Conservation (phyloP, 37 sponge, comb jelly and placozoan species). For the Axinella damicornis region DNA sequence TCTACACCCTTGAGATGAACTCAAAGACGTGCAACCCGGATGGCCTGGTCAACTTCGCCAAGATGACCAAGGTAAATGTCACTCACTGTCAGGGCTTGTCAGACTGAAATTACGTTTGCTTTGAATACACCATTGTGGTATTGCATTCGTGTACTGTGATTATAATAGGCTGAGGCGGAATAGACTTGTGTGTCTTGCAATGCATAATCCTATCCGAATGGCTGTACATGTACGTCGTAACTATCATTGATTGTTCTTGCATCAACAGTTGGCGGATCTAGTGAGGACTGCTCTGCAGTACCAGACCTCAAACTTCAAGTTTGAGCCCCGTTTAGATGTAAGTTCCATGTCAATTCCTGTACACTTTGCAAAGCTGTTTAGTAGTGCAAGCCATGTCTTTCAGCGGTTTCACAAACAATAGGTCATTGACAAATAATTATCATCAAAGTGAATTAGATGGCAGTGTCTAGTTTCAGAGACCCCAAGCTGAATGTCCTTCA, state of each 20-base stretch:
- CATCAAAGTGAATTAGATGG: not conserved
- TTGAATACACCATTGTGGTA: not conserved
- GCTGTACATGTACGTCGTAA: too few relatives aligned
- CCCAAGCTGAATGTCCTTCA: too few relatives aligned
- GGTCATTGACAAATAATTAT: not conserved
- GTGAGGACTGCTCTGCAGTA: constrained; percentile 47
- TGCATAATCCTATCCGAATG: too few relatives aligned
- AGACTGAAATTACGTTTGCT: not conserved
- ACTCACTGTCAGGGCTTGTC: not conserved
- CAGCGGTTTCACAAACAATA: not conserved
- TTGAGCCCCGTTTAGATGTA: constrained; percentile 69
- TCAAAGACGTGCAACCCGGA: constrained; percentile 74
- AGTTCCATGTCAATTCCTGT: too few relatives aligned
- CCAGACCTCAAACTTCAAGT: constrained; percentile 30
- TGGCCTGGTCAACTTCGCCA: constrained; percentile 91
- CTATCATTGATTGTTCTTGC: not conserved
- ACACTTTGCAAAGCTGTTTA: too few relatives aligned
- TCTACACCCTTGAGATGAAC: constrained; percentile 75
- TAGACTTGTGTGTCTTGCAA: too few relatives aligned
- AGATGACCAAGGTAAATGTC: constrained; percentile 74
- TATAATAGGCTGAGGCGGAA: not conserved
- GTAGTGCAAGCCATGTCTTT: not conserved
- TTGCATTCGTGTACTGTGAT: not conserved
- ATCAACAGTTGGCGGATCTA: constrained; percentile 38
- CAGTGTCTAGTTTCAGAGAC: too few relatives aligned